Evolutionary conservation across 2,797 vertebrate genomes (phyloP).

Genomic region (Phalanger gymnotis): DNA sequence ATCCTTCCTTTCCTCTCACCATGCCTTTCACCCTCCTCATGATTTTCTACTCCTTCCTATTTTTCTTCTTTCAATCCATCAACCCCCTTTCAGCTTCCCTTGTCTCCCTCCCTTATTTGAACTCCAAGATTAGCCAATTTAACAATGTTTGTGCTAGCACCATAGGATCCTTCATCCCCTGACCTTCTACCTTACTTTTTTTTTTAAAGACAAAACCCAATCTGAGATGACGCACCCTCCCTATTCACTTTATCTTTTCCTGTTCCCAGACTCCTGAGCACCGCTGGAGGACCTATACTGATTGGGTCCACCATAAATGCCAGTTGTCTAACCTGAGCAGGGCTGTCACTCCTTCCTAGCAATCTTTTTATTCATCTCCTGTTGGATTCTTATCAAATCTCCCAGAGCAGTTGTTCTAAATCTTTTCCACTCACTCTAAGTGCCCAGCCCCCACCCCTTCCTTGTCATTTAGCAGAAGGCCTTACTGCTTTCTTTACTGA

Average conservation of each 20-base stretch:
- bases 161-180: background rate
- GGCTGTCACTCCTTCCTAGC: background rate
- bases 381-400: background rate
- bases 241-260: background rate
- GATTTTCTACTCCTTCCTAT: background rate
- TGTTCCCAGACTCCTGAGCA: accelerated
- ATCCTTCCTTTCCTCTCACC: background rate
- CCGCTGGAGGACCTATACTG: background rate
- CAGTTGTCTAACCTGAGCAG: background rate
- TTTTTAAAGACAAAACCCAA: background rate
- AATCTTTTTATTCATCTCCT: background rate
- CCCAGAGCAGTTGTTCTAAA: background rate
- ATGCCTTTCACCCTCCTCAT: background rate
- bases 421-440: background rate
- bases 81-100: background rate
- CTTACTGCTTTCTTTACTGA: background rate
- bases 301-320: background rate
- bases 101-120: background rate
- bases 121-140: background rate
- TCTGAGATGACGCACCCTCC: background rate
- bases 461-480: background rate
- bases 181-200: background rate
- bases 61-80: background rate
- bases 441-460: background rate
- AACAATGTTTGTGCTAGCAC: background rate